Conservation (phyloP, 2,888 invertebrate species). For the Cerastis rubricosa region DNA sequence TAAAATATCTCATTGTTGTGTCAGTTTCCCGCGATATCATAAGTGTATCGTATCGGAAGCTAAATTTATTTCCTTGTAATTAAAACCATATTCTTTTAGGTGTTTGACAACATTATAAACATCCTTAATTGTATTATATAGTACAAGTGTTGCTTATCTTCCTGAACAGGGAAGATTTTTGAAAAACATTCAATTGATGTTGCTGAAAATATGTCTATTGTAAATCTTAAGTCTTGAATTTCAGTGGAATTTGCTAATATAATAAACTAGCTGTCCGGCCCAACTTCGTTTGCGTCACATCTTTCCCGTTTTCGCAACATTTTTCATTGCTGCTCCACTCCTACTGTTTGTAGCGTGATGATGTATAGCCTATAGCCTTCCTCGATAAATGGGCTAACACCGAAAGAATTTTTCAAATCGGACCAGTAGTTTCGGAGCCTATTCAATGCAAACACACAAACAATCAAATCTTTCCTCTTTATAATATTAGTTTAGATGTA, state of each 20-base stretch:
- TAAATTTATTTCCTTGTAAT: background rate
- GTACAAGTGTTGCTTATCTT: constrained; percentile 27
- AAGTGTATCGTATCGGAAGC: constrained; percentile 18
- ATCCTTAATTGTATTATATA: background rate
- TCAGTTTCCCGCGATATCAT: constrained; percentile 23
- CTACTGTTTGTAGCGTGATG: no score
- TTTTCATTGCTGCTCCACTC: no score
- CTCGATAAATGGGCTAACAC: no score
- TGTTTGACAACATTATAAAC: background rate
- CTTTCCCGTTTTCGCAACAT: no score
- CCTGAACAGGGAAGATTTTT: constrained; percentile 12
- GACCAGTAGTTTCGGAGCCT: no score
- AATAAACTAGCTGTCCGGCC: no score
- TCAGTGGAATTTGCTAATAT: background rate
- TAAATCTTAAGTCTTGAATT: background rate
- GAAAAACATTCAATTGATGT: constrained; percentile 18
- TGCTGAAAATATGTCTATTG: background rate
- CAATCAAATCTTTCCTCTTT: no score
- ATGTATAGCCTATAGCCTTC: no score
- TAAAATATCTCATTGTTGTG: background rate
- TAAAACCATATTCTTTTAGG: background rate
- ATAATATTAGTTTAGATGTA: no score
- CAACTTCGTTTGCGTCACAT: no score
- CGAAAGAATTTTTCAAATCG: no score
- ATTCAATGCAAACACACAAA: no score